Base-by-base conservation (phyloP, 1,140 invertebrate species). In the Hylaeus volcanicus region DNA sequence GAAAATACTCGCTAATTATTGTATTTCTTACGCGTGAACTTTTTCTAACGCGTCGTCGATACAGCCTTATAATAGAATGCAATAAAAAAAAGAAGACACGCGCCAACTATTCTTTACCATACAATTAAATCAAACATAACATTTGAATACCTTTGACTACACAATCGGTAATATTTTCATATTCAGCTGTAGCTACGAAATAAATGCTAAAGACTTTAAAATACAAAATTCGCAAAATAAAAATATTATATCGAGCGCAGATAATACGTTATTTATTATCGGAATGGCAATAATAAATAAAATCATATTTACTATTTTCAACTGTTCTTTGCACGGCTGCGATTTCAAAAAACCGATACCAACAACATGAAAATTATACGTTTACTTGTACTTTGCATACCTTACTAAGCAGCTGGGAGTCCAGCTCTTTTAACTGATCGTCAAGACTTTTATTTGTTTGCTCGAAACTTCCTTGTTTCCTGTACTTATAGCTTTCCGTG, bases 401-500 rank as follows among this genome's bases (percentile, higher is more conserved):
- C 95, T 96, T 96, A 93, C 95, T 96, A 83, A 96, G 93, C 74
- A 96, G 94, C 83, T 96, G 96, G 78, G 95, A 95, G 88, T 97
- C 96, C 81, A 97, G 94, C 92, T 97, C 96, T 93, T 97, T 97
- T 74, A 97, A 92, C 92, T 97, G 96, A 92, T 97, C 96, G 89
- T 97, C 96, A 76, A 97, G 94, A 66, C 96, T 96, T 88, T 96
- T 96, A 87, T 96, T 96, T 14, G 95, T 96, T 90, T 95, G 95
- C 90, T 96, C 96, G 90, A 96, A 96, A 86, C 95, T 96, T 80
- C 95, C 94, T 84, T 94, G 95, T 71, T 94, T 94, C 81, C 94
- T 92, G 87, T 94, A 95, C 83, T 95, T 94, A 81, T 94, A 95
- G 69, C 93, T 93, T 83, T 95, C 94, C 43, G 94, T 93, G 55